Evolutionary conservation across 2,113 vertebrate species (phyloP), one percentile per base, ranked within the genome.

Genomic region (Numenius arquata): DNA sequence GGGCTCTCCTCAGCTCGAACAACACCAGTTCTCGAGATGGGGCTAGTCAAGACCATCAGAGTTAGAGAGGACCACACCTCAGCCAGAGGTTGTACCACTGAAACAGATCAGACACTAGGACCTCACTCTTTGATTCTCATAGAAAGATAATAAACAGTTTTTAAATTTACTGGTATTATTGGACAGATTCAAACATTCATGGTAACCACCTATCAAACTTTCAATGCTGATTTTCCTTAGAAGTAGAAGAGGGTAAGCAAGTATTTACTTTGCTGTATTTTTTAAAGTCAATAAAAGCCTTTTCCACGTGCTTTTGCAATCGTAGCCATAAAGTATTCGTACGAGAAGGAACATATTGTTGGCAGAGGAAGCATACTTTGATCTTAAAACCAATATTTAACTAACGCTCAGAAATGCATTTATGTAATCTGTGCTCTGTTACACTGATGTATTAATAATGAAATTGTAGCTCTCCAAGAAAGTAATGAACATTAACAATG

Each of bases 381-480:
- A 66, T 83, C 81, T 92, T 88, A 95, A 94, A 96, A 92, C 84
- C 62, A 87, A 65, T 66, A 91, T 92, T 96, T 95, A 97, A 85
- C 90, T 94, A 95, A 96, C 88, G 92, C 74, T 97, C 74, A 91
- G 92, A 92, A 95, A 95, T 94, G 87, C 93, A 87, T 91, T 95
- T 94, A 61, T 89, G 81, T 93, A 95, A 91, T 94, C 62, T 91
- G 50, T 91, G 84, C 84, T 82, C 92, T 63, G 70, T 96, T 96
- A 93, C 34, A 85, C 67, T 96, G 96, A 97, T 94, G 74, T 95
- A 96, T 96, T 95, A 95, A 96, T 95, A 95, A 96, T 97, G 95
- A 97, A 96, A 97, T 95, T 97, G 96, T 92, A 95, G 71, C 96
- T 95, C 94, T 95, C 93, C 62, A 85, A 91, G 91, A 95, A 95